These are phyloP conservation scores for Harpalus rufipes DNA, from an alignment of 2,888 invertebrate genomes.

Conservation along the genomic window DNA sequence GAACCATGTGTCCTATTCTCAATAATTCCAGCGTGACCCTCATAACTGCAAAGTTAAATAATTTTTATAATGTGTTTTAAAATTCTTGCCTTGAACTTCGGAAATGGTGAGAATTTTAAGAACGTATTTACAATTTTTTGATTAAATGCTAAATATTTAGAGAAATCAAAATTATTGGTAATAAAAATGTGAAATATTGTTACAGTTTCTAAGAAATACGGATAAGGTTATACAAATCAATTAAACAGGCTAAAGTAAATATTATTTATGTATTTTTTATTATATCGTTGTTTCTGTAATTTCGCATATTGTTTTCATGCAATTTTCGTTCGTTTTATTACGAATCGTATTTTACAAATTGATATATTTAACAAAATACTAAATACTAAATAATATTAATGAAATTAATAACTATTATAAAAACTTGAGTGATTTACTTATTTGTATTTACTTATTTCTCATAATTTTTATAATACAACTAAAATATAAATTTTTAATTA, in stretches of 20 bases:
- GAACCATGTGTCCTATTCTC: too few species aligned
- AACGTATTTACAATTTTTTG: conserved; percentile 3
- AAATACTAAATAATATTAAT: not conserved
- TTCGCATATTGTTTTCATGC: not conserved
- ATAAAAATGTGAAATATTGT: conserved; percentile 7
- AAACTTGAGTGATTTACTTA: not conserved
- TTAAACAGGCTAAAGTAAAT: not conserved
- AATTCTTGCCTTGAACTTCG: not conserved
- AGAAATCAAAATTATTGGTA: conserved; percentile 14
- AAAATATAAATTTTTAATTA: too few species aligned
- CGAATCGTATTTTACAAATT: not conserved
- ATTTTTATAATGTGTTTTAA: too few species aligned
- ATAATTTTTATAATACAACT: too few species aligned
- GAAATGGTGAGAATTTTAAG: not conserved
- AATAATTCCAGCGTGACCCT: too few species aligned
- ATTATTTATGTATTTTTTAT: not conserved
- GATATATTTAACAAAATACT: not conserved
- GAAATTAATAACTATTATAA: not conserved
- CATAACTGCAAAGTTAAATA: too few species aligned
- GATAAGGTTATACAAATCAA: not conserved
- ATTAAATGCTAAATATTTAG: not conserved
- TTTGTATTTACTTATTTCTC: not conserved
- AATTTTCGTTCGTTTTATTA: not conserved
- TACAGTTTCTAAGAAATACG: not conserved
- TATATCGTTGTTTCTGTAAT: not conserved